Base-by-base conservation (phyloP, 2,797 vertebrate genomes). In the Taenioides sp. region DNA sequence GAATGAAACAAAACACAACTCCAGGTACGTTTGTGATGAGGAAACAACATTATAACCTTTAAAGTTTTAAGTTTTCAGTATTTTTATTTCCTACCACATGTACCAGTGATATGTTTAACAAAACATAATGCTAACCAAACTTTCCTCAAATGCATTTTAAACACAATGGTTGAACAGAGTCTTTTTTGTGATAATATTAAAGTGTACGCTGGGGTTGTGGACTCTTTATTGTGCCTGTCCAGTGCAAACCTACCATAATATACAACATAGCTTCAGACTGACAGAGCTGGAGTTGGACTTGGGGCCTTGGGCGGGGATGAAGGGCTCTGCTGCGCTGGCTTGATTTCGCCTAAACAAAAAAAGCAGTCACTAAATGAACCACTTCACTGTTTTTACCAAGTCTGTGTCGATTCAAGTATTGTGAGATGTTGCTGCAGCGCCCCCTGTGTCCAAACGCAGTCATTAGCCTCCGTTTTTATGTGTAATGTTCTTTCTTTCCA, bases 221-320 rank as follows among this genome's bases (percentile, higher is more conserved):
- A 76, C 70, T 69, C 75, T 4, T 54, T 65, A 73, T 43, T 27
- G 62, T 76, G 69, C 59, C 65, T 63, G 73, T 88, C 89, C 91
- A 92, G 91, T 92, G 91, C 75, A 87, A 89, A 84, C 69, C 89
- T 91, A 92, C 90, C 83, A 37, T 69, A 86, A 69, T 73, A 76
- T 80, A 79, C 75, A 80, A 78, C n/a, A 83, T 47, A 75, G 81
- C 82, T 81, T 82, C 40, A 71, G 69, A 78, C 72, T n/a, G 55
- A 73, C 31, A 58, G 37, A 40, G 75, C 43, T 62, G 63, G 47
- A 60, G 27, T 27, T 47, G 65, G 69, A 64, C 61, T 5, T 12
- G 27, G 47, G 28, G 62, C 7, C 31, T 23, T 25, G 2, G 57
- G 40, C 22, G 23, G 22, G 71, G 69, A 58, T 25, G 7, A 11